Percentiles rank a stretch among this genome's conserved stretches.
These are phyloP conservation scores for Amphimedon queenslandica DNA, from an alignment of 37 sponge, comb jelly and placozoan genomes.

Conservation along the genomic window DNA sequence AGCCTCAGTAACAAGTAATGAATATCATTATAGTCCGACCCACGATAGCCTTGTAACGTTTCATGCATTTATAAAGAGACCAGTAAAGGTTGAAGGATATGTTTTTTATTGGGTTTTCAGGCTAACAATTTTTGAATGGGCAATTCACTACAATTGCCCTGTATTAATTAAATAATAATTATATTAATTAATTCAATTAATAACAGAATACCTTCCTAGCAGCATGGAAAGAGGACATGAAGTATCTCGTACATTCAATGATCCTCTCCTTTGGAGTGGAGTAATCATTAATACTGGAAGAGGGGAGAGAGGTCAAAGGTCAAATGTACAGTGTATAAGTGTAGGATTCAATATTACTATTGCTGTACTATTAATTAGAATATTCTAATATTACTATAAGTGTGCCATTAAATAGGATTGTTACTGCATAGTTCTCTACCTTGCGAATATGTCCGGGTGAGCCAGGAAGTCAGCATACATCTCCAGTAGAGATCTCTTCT, in stretches of 20 bases:
- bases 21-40: too few relatives aligned
- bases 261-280: constrained; percentile 75
- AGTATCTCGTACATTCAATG: constrained; percentile 70
- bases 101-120: too few relatives aligned
- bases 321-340: too few relatives aligned
- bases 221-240: constrained; percentile 92
- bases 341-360: too few relatives aligned
- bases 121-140: too few relatives aligned
- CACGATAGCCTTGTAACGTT: too few relatives aligned
- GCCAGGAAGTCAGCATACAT: constrained; percentile 99
- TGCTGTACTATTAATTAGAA: not conserved
- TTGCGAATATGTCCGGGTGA: constrained; percentile 88
- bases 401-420: too few relatives aligned
- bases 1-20: too few relatives aligned
- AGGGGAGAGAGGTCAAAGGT: not conserved
- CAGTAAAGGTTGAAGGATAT: too few relatives aligned
- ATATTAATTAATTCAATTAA: not conserved
- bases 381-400: constrained; percentile 7
- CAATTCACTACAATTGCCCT: too few relatives aligned
- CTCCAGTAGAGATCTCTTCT: constrained; percentile 97
- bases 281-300: constrained; percentile 61
- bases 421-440: constrained; percentile 46
- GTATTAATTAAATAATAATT: too few relatives aligned
- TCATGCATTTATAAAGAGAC: too few relatives aligned
- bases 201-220: constrained; percentile 69